Base-by-base conservation (phyloP, 1,140 invertebrate species). In the Episyrphus balteatus region DNA sequence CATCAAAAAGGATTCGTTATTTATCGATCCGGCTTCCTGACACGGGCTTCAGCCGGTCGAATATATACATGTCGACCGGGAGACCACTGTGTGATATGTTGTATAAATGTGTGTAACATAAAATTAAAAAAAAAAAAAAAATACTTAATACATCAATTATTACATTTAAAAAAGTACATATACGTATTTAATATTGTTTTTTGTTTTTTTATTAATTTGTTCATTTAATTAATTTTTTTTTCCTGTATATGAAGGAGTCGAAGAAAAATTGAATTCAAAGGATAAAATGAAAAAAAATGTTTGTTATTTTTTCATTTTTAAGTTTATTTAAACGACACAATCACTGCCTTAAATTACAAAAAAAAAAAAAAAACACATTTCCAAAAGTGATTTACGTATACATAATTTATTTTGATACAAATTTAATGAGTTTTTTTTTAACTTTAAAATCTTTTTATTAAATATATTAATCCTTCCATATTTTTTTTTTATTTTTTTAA, bases 41-140 rank as follows among this genome's bases (percentile, higher is more conserved):
- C 84, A 86, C 56, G 82, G 81, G 65, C 80, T 83, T 70, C 83
- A 84, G 70, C 86, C 83, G 75, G 86, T 90, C 75, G 86, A 90
- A 66, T 88, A 85, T 65, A 88, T 88, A 61, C 84, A 88, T 72
- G 84, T 88, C 67, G 86, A 90, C 74, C 81, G 85, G 63, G 86
- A 88, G 72, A 88, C 86, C 57, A 88, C 86, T 51, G 86, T 89
- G 74, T 89, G 78, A 81, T 72, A 60, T 67, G 59, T 56, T 57
- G 59, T 57, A 54, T 57, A 57, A 49, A n/a, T 59, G 55, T 34
- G 58, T 57, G 45, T 26, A 8, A 5, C 3, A 26, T 8, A 26
- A 5, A 26, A 26, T 8, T 5, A 26, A 26, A 3, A 26, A 26
- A 26, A 26, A 26, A n/a, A n/a, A n/a, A n/a, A n/a, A n/a, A n/a